phyloP scores from a whole-genome alignment of 2,113 vertebrate genomes.

The Progne subis region DNA sequence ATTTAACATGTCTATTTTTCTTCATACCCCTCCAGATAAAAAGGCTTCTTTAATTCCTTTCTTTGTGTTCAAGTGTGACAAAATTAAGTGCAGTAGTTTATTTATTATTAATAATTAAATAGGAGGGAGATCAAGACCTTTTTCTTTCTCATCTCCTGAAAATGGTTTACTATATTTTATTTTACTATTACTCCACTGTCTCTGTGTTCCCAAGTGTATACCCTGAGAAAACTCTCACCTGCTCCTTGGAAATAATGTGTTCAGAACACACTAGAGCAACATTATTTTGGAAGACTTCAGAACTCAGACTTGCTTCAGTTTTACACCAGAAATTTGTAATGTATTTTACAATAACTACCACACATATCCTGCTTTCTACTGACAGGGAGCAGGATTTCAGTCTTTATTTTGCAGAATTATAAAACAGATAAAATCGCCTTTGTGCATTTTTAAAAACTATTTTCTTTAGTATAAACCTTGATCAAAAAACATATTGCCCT shows the following conservation, averaged over 20 bases:
- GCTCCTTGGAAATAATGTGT: background rate
- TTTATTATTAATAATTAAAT: background rate
- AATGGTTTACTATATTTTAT: background rate
- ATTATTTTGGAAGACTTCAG: background rate
- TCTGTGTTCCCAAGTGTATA: background rate
- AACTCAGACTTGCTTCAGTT: background rate
- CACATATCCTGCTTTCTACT: background rate
- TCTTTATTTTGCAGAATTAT: background rate
- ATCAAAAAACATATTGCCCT: background rate
- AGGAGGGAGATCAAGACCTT: background rate
- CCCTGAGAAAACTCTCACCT: background rate
- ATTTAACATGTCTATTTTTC: constrained; percentile 30
- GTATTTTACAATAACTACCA: background rate
- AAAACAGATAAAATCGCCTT: background rate
- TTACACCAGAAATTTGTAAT: background rate
- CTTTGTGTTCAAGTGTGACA: background rate
- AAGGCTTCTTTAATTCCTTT: background rate
- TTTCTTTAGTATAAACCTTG: background rate
- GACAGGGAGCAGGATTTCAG: accelerated
- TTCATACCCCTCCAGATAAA: background rate
- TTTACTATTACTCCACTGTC: background rate
- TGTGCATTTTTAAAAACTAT: background rate
- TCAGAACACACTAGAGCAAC: background rate
- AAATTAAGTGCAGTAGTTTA: background rate
- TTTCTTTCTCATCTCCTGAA: background rate